Conservation (phyloP, 1,140 invertebrate species). For the Sycophaga agraensis region DNA sequence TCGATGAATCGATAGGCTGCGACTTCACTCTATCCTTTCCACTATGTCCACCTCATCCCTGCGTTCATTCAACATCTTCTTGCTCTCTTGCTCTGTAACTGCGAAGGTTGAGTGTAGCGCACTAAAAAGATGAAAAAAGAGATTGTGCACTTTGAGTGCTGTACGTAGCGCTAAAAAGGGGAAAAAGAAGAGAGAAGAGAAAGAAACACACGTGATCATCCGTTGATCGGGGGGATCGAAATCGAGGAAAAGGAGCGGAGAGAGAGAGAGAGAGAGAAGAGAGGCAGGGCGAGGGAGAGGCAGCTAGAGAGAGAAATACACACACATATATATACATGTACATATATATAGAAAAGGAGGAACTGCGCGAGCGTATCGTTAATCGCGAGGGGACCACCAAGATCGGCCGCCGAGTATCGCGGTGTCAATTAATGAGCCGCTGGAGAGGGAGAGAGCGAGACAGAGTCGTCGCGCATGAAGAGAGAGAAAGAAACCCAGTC, state of each 20-base stretch:
- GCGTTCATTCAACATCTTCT: conserved; percentile 13
- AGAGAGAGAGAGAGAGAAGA: not conserved
- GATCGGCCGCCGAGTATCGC: conserved; percentile 44
- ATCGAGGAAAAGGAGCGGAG: conserved; percentile 28
- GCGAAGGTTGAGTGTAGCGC: too few species aligned
- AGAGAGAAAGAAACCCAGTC: conserved; percentile 1
- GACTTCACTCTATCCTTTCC: too few species aligned
- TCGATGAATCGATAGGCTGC: conserved; percentile 20
- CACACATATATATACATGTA: too few species aligned
- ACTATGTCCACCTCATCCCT: not conserved
- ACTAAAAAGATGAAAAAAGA: conserved; percentile 5
- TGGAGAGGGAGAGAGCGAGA: conserved; percentile 4
- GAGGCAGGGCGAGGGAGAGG: not conserved
- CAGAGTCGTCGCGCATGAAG: not conserved
- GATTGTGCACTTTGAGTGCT: too few species aligned
- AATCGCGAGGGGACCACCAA: conserved; percentile 46
- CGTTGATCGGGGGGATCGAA: conserved; percentile 31
- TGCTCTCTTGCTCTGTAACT: too few species aligned
- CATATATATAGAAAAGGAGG: not conserved
- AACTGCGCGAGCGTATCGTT: conserved; percentile 37
- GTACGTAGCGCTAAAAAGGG: not conserved
- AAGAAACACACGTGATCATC: conserved; percentile 24
- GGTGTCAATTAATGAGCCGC: conserved; percentile 53
- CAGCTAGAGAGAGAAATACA: not conserved
- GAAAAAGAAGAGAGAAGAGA: not conserved